Base-by-base conservation (phyloP, 2,113 vertebrate species). In the Charadrius vociferus region DNA sequence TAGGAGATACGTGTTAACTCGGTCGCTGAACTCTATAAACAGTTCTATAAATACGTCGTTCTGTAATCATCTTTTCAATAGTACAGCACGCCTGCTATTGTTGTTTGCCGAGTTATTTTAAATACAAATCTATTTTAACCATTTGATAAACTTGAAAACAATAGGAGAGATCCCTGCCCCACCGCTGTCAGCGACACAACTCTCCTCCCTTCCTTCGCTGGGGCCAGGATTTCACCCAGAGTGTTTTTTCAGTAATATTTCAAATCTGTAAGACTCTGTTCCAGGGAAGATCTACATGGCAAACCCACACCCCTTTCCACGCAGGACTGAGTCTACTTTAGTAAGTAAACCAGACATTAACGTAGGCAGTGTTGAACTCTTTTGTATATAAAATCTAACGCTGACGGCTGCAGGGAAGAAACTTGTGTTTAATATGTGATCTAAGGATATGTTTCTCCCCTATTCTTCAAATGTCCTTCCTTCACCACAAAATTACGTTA, bases 121-220 rank as follows among this genome's bases (percentile, higher is more conserved):
- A 83, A 56, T 75, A 65, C 58, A 26, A 7, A 67, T 79, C 86
- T 92, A 29, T 82, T 94, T 79, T 59, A 93, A 71, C 87, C 26
- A 14, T 73, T 82, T 81, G 67, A 81, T 84, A 90, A 93, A 92
- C 93, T 61, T 86, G 52, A 93, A 86, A 75, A 91, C 83, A 81
- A 37, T 63, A 62, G 89, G 91, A 85, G 93, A 62, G 75, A 27
- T 95, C 89, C 78, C 62, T 47, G 70, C 74, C 94, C 91, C 45
- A 5, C 30, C 9, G 36, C 68, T 82, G 41, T 45, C 43, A 34
- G 17, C 7, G 23, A 45, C 62, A 84, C 21, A 79, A 41, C 63
- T 81, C 81, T 82, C 80, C 83, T 95, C 86, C 75, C 41, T 96
- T 61, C 90, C 86, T 89, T 49, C 3, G 58, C 58, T 21, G 66